Percentiles rank a stretch among this genome's conserved stretches.
Evolutionary conservation across 2,888 invertebrate genomes (phyloP).

Genomic region (Trachelus iudaicus): DNA sequence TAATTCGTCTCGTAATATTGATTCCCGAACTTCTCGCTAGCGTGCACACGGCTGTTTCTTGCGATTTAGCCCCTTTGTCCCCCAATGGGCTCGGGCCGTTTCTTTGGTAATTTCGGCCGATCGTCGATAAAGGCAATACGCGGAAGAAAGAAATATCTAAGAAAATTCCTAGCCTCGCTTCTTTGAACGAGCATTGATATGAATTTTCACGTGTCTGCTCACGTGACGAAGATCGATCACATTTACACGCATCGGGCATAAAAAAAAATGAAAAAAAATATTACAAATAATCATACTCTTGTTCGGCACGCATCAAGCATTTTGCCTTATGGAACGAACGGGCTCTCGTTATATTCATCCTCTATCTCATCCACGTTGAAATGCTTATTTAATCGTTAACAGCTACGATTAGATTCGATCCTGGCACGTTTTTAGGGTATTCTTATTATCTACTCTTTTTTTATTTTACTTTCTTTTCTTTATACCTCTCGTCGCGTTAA

Average conservation of each 20-base stretch:
- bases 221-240: slow-evolving; percentile 28
- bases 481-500: not conserved
- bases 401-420: not conserved
- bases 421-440: not conserved
- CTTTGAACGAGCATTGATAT: slow-evolving; percentile 8
- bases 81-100: not conserved
- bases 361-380: not conserved
- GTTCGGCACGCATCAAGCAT: not conserved
- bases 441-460: not conserved
- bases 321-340: not conserved
- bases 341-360: not conserved
- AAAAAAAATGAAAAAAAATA: slow-evolving; percentile 4
- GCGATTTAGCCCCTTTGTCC: slow-evolving; percentile 10
- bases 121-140: not conserved
- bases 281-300: not conserved
- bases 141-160: slow-evolving; percentile 5
- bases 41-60: slow-evolving; percentile 44
- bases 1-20: slow-evolving; percentile 56
- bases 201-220: not conserved
- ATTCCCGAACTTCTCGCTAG: slow-evolving; percentile 35
- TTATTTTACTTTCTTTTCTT: not conserved
- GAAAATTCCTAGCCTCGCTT: slow-evolving; percentile 12
- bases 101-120: not conserved
- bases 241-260: not conserved
- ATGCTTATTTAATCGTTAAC: not conserved